Percentiles rank a stretch among this genome's conserved stretches.
These are phyloP conservation scores for Orthonychiurus folsomi DNA, from an alignment of 2,888 invertebrate genomes.

Conservation along the genomic window DNA sequence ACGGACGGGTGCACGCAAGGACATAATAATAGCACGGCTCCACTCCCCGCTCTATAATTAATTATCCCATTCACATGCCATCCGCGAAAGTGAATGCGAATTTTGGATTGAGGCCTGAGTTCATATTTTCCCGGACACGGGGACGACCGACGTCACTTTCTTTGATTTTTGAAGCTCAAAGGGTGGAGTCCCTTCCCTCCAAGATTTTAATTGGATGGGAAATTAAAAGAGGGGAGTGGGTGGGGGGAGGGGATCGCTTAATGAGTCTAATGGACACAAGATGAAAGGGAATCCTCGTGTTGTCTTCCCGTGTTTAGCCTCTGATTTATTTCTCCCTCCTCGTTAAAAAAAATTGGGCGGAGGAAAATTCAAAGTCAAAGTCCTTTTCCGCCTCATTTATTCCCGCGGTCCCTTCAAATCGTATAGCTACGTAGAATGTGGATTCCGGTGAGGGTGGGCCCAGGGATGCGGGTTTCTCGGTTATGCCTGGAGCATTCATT, in stretches of 20 bases:
- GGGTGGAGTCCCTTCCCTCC: too few relatives aligned
- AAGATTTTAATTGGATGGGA: too few relatives aligned
- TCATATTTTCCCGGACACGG: background rate
- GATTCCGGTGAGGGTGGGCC: too few relatives aligned
- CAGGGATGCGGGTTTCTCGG: too few relatives aligned
- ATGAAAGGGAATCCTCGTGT: background rate
- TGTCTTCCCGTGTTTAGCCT: background rate
- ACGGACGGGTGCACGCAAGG: too few relatives aligned
- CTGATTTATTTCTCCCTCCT: background rate
- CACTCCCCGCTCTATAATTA: too few relatives aligned
- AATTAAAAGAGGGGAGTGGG: too few relatives aligned
- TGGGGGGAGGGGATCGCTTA: too few relatives aligned
- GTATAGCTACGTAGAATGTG: too few relatives aligned
- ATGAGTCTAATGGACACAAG: background rate
- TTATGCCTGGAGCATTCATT: too few relatives aligned
- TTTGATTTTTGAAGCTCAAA: background rate
- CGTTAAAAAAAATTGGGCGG: background rate
- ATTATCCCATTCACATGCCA: background rate
- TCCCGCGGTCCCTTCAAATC: too few relatives aligned
- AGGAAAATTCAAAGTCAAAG: background rate
- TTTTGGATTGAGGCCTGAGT: background rate
- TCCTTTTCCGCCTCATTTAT: too few relatives aligned
- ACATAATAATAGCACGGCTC: background rate
- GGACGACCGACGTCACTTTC: background rate
- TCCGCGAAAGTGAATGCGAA: background rate